Evolutionary conservation across 2,797 vertebrate species (phyloP), one percentile per base, ranked within the genome.

Genomic region (Gastrophryne carolinensis): DNA sequence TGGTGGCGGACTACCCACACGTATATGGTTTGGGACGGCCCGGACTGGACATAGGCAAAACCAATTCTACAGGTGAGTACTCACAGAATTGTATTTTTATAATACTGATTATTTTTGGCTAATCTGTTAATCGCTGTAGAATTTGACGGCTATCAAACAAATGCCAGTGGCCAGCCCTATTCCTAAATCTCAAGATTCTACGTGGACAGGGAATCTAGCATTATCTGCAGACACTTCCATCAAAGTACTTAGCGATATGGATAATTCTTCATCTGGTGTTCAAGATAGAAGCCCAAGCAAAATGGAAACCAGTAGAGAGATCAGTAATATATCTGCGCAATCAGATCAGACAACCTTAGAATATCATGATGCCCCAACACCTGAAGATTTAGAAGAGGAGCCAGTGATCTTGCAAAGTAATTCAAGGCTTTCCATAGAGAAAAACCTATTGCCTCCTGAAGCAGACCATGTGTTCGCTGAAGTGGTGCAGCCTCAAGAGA

Each of bases 271-370:
- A 30, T 81, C 81, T 73, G 71, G 54, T 34, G 23, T 79, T 19
- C 3, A 52, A 27, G 77, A 67, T 23, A 68, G 56, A 29, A 61
- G 56, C 58, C 57, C 83, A 65, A 81, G 87, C 72, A 86, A 84
- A 69, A 61, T 79, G 37, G 83, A 88, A 85, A 52, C 73, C 81
- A 92, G 78, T 84, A 90, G 78, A 82, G 91, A 94, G 73, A 82
- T 86, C 0, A 93, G 92, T 79, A 83, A 80, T 0, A 15, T 73
- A 1, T 93, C 93, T 66, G 71, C 83, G 32, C 88, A 76, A 17
- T 95, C 93, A 23, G 88, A 92, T 26, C 92, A 96, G 76, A 92
- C 91, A 34, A 91, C 91, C 9, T 83, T 94, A 37, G 95, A 97
- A 56, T 96, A 87, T 79, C 91, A 91, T 3, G 93, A 96, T 79